Evolutionary conservation across 2,797 vertebrate genomes (phyloP).

Genomic region (Phalanger gymnotis): DNA sequence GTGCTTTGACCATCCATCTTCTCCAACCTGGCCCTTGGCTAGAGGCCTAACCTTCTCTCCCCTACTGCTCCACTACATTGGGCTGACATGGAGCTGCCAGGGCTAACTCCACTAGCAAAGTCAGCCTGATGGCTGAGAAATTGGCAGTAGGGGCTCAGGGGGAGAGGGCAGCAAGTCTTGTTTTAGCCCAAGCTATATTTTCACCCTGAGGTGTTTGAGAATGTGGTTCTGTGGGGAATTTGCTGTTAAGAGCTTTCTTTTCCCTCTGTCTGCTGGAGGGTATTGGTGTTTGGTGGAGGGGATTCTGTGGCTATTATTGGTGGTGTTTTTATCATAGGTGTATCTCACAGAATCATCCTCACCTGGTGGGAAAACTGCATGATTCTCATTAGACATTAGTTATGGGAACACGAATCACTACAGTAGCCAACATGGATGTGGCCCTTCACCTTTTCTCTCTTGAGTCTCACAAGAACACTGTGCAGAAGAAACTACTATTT

Average conservation of each 20-base stretch:
- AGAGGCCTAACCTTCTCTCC: not conserved
- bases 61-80: not conserved
- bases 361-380: no score
- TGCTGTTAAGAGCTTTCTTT: not conserved
- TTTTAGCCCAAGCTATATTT: not conserved
- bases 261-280: not conserved
- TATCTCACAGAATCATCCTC: no score
- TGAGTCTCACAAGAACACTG: not conserved
- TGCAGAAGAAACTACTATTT: not conserved
- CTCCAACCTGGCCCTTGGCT: not conserved
- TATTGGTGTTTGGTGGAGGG: not conserved
- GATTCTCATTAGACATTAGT: not conserved
- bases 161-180: not conserved
- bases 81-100: not conserved
- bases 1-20: no score
- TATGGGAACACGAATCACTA: not conserved
- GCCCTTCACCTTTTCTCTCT: not conserved
- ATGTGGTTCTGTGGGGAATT: not conserved
- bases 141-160: not conserved
- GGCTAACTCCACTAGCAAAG: not conserved
- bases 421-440: not conserved
- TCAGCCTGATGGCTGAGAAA: not conserved
- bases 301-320: not conserved
- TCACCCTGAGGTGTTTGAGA: not conserved
- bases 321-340: not conserved